Evolutionary conservation across 2,113 vertebrate species (phyloP).

Genomic region (Zingel zingel): DNA sequence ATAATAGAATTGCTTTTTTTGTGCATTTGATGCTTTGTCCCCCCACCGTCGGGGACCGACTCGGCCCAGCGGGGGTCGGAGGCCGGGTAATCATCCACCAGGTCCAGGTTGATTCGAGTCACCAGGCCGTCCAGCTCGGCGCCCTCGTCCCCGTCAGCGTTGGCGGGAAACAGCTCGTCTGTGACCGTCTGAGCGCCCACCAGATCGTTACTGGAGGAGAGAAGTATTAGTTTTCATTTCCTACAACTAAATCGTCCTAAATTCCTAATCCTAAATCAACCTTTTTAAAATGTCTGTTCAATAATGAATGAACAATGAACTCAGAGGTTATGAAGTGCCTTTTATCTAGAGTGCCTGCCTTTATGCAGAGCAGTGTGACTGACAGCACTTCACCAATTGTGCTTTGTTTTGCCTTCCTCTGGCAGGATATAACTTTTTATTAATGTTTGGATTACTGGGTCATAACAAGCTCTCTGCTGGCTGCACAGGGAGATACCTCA

Average conservation of each 20-base stretch:
- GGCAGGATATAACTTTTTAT: slow-evolving; percentile 63
- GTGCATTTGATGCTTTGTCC: too few species aligned
- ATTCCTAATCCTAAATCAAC: background rate
- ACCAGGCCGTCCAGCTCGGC: slow-evolving; percentile 89
- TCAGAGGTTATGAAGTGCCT: slow-evolving; percentile 1
- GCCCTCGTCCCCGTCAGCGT: slow-evolving; percentile 80
- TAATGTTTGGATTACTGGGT: slow-evolving; percentile 65
- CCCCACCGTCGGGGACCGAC: slow-evolving; percentile 93
- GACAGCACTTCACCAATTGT: background rate
- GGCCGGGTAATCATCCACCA: slow-evolving; percentile 97
- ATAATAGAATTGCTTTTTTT: background rate
- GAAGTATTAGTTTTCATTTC: too few species aligned
- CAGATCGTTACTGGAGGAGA: slow-evolving; percentile 87
- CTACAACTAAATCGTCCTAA: background rate
- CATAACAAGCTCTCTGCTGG: slow-evolving; percentile 54
- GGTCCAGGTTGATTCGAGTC: slow-evolving; percentile 91
- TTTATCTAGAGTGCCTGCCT: slow-evolving; percentile 16
- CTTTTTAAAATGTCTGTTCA: background rate
- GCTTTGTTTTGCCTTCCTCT: slow-evolving; percentile 49
- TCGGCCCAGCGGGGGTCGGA: slow-evolving; percentile 98
- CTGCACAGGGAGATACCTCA: slow-evolving; percentile 33
- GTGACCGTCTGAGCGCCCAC: slow-evolving; percentile 89
- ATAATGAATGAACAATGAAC: background rate
- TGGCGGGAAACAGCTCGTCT: slow-evolving; percentile 87
- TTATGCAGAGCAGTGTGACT: background rate